Percentiles rank a stretch among this genome's conserved stretches.
phyloP scores from a whole-genome alignment of 2,797 vertebrate genomes.

The Gallirallus australis region DNA sequence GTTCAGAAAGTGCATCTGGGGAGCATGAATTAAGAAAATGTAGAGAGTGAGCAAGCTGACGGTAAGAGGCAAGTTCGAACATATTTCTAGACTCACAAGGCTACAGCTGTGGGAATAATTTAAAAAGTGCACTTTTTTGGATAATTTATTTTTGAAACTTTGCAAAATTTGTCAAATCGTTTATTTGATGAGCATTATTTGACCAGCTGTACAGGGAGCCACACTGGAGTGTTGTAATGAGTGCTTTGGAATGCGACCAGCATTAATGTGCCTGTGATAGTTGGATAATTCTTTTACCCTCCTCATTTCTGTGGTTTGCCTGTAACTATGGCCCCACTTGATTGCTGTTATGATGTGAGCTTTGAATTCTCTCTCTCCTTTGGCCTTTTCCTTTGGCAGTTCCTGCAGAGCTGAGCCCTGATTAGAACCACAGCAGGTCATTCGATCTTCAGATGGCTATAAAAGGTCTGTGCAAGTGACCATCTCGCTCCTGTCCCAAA shows the following conservation, averaged over 20 bases:
- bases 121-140: conserved; percentile 33
- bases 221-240: conserved; percentile 61
- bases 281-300: conserved; percentile 57
- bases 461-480: conserved; percentile 68
- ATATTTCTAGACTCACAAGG: neutral
- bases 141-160: conserved; percentile 65
- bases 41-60: neutral
- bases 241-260: conserved; percentile 39
- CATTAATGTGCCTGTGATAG: conserved; percentile 52
- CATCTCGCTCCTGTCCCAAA: conserved; percentile 45
- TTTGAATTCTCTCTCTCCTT: conserved; percentile 71
- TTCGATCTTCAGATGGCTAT: conserved; percentile 67
- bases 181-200: conserved; percentile 68
- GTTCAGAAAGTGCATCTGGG: neutral
- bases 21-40: conserved; percentile 41
- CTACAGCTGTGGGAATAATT: conserved; percentile 62
- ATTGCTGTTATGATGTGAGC: conserved; percentile 60
- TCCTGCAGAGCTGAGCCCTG: conserved; percentile 56
- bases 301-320: conserved; percentile 58
- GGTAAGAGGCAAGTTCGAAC: neutral
- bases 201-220: conserved; percentile 48
- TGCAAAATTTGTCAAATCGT: conserved; percentile 53
- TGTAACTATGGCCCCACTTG: conserved; percentile 34
- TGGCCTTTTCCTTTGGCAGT: conserved; percentile 72
- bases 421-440: conserved; percentile 72